Evolutionary conservation across 2,113 vertebrate species (phyloP), one percentile per base, ranked within the genome.

Genomic region (Ailuropoda melanoleuca): DNA sequence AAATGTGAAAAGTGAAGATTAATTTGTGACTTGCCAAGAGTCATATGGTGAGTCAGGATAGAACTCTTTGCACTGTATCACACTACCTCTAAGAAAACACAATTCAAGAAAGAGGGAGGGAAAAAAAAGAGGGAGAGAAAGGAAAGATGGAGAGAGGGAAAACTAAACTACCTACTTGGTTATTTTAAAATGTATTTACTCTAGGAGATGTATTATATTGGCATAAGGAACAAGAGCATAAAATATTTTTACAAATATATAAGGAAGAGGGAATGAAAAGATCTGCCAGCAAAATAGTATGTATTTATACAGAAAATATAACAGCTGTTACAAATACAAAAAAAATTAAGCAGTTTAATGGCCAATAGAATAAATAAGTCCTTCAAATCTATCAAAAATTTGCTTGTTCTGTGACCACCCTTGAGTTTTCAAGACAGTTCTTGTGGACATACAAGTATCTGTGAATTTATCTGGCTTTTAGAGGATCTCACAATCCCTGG

Each of bases 381-480:
- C 68, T 97, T 83, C 87, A 55, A 87, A 87, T 19, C 24, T 62
- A 60, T 23, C 26, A 90, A 70, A 88, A 62, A 4, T 90, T 90
- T 82, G 66, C 26, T 56, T 95, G n/a, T 86, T 95, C 64, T 93
- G 18, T 90, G 48, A 84, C 83, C 24, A 58, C 23, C 13, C 34
- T 93, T 86, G 53, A 72, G 24, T 93, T 95, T 90, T 68, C 34
- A 97, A 90, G 58, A 87, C 75, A 82, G 86, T 86, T 39, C n/a
- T 12, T 74, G 19, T 29, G 14, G 31, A 68, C 23, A 34, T 29
- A 31, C 48, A 80, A 19, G 66, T 37, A 82, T 12, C 12, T 75
- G 58, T 62, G 66, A 86, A 78, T 70, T 90, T 55, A 78, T 77
- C 31, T 83, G n/a, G 50, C 29, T 46, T 78, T 82, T 46, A 19